phyloP scores from a whole-genome alignment of 2,113 vertebrate species.

The Melanerpes aurifrons region DNA sequence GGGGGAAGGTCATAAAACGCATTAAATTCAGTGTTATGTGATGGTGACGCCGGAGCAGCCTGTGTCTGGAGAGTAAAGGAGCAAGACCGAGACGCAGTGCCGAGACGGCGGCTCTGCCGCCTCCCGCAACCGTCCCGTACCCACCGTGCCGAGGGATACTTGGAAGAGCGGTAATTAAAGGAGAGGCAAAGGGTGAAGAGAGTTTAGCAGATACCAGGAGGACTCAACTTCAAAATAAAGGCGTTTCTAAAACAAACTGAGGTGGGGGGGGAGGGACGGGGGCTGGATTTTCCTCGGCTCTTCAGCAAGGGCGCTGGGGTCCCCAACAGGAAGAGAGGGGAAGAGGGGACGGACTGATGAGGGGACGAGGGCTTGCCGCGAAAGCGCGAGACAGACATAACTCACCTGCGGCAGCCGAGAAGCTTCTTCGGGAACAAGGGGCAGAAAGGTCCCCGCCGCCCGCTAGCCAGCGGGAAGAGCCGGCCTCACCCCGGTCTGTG shows the following conservation, averaged over 20 bases:
- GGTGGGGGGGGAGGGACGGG: too few relatives aligned
- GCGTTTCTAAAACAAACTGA: not conserved
- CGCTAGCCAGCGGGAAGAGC: fast-evolving
- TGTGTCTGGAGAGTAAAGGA: too few relatives aligned
- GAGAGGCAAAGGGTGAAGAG: too few relatives aligned
- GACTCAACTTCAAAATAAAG: not conserved
- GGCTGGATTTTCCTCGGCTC: not conserved
- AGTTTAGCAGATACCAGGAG: not conserved
- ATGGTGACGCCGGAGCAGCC: not conserved
- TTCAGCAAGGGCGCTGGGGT: not conserved
- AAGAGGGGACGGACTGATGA: fast-evolving
- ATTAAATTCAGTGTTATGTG: fast-evolving
- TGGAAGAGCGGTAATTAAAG: not conserved
- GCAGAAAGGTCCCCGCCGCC: fast-evolving
- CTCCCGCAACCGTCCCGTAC: not conserved
- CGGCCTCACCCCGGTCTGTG: not conserved
- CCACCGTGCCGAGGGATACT: not conserved
- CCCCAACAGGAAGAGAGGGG: too few relatives aligned
- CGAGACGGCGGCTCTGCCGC: not conserved
- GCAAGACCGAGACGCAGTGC: not conserved
- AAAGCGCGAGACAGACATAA: not conserved
- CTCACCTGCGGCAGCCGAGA: not conserved
- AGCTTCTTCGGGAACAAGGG: fast-evolving
- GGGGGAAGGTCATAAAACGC: fast-evolving
- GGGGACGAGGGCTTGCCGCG: not conserved